Percentiles rank a stretch among this genome's conserved stretches.
Conservation (phyloP, 2,888 invertebrate species). For the Drosophila hawaiiensis region DNA sequence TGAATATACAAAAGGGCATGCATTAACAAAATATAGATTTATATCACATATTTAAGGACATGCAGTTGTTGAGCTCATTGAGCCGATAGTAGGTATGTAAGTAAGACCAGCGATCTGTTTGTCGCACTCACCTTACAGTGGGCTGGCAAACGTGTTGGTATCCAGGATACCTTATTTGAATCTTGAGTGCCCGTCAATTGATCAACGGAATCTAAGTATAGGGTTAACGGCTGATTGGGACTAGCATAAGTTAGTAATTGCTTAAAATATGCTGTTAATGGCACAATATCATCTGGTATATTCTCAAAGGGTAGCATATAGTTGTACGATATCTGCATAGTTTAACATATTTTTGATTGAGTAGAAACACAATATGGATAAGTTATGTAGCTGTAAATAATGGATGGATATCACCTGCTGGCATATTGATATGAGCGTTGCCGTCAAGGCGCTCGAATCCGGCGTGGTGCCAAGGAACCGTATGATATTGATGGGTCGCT, state of each 20-base stretch:
- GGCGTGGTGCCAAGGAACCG: conserved; percentile 98
- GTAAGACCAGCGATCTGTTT: not conserved
- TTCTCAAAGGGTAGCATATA: conserved; percentile 95
- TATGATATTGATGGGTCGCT: conserved; percentile 93
- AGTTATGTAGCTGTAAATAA: conserved; percentile 13
- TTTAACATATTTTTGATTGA: conserved; percentile 13
- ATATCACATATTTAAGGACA: conserved; percentile 6
- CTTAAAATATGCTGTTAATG: conserved; percentile 98
- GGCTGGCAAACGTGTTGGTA: conserved; percentile 95
- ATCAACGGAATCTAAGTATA: conserved; percentile 98
- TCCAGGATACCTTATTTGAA: conserved; percentile 97
- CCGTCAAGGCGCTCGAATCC: conserved; percentile 97
- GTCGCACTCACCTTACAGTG: conserved; percentile 91
- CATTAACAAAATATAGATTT: conserved; percentile 13
- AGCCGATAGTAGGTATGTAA: not conserved
- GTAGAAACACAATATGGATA: conserved; percentile 42
- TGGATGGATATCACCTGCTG: conserved; percentile 90
- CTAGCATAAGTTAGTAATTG: conserved; percentile 94
- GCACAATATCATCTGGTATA: conserved; percentile 98
- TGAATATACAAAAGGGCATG: conserved; percentile 47
- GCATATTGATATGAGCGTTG: conserved; percentile 97
- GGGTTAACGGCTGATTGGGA: conserved; percentile 92
- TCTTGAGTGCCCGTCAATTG: conserved; percentile 97
- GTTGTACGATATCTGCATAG: conserved; percentile 93
- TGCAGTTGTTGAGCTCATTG: conserved; percentile 17